Evolutionary conservation across 2,888 invertebrate genomes (phyloP), one percentile per base, ranked within the genome.

Genomic region (Leptopilina drosophilae): DNA sequence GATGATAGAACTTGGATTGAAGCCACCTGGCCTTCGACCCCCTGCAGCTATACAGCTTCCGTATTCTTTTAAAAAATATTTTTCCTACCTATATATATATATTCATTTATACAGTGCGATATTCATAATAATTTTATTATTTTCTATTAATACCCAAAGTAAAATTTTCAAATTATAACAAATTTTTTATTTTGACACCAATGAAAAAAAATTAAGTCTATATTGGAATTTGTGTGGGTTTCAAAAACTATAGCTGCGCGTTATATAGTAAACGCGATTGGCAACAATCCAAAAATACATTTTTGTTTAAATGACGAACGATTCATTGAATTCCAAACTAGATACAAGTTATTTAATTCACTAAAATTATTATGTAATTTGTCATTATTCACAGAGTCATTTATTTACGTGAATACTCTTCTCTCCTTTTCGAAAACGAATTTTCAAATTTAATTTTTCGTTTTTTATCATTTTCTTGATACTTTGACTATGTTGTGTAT

Each of bases 1-100:
- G 73, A 73, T 73, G 73, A 73, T 73, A 73, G 73, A 73, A 73
- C 56, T 73, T 73, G 73, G 73, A 73, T 73, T 73, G 73, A 56
- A 73, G 56, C 73, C 73, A 73, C 56, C 56, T 73, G 73, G 73
- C 73, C 73, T 73, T 73, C 53, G 73, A 73, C 56, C 73, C 56
- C 56, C 33, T 73, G 73, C 33, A 26, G 73, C 9, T 73, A 33
- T 56, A 53, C 26, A 73, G 53, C 73, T 73, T 73, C 49, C 56
- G 56, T 33, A n/a, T 73, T 56, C 9, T 33, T 53, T 40, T 73
- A 53, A 33, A 33, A 56, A 33, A 33, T 33, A 64, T 64, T 26
- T 64, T 64, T 40, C 12, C 26, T 6, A n/a, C 14, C 6, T 67
- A 73, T 73, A 33, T 33, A 4, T 33, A 33, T 33, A 5, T 33